Conservation (phyloP, 2,888 invertebrate species). For the Microctonus brassicae region DNA sequence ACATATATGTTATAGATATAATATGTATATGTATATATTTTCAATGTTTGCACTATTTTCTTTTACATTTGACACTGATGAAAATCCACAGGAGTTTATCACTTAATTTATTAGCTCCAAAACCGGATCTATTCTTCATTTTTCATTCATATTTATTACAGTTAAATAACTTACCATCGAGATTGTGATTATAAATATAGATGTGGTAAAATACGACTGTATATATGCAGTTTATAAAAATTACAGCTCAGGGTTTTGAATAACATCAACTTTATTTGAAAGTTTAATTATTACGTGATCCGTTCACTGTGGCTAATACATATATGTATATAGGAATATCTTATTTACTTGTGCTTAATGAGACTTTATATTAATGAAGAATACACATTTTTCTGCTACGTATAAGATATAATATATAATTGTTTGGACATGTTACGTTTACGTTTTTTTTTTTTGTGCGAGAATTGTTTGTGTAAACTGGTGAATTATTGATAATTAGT, state of each 20-base stretch:
- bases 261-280: slow-evolving; percentile 66
- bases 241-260: slow-evolving; percentile 52
- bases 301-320: slow-evolving; percentile 35
- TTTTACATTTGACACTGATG: no score
- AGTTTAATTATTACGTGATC: slow-evolving; percentile 43
- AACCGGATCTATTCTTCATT: no score
- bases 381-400: slow-evolving; percentile 2
- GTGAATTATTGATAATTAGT: not conserved
- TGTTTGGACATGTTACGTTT: not conserved
- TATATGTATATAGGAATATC: slow-evolving; percentile 14
- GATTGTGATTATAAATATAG: no score
- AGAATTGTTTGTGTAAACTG: slow-evolving; percentile 7
- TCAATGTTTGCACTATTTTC: no score
- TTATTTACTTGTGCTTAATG: slow-evolving; percentile 31
- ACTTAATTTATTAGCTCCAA: no score
- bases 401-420: slow-evolving; percentile 13
- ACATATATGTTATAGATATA: no score
- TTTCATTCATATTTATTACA: no score
- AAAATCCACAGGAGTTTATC: no score
- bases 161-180: no score
- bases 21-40: no score
- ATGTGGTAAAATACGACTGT: no score
- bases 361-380: slow-evolving; percentile 15
- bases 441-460: slow-evolving; percentile 6
- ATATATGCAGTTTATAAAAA: slow-evolving; percentile 18